Conservation (phyloP, 2,113 vertebrate species). For the Amphiprion percula region DNA sequence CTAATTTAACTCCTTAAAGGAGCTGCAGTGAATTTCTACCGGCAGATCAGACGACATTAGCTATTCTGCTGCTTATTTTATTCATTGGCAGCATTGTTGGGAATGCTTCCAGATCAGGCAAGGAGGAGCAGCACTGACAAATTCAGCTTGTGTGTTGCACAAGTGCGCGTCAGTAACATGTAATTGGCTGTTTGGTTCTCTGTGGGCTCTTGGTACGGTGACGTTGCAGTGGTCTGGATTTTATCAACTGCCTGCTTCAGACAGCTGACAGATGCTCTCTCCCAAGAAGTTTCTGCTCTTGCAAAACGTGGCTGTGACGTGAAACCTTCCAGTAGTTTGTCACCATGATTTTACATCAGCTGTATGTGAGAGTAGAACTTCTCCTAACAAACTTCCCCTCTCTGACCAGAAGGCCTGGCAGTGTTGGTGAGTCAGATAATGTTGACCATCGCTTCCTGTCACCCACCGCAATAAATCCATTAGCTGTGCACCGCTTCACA, state of each 20-base stretch:
- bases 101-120: conserved; percentile 35
- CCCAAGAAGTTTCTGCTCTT: background rate
- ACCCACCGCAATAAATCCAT: conserved; percentile 74
- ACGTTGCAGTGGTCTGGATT: conserved; percentile 58
- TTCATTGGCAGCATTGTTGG: conserved; percentile 48
- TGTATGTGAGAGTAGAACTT: background rate
- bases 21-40: conserved; percentile 35
- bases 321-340: conserved; percentile 1
- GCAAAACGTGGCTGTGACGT: conserved; percentile 6
- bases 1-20: conserved; percentile 54
- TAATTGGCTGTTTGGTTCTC: conserved; percentile 41
- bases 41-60: conserved; percentile 50
- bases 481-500: conserved; percentile 73
- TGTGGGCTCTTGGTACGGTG: conserved; percentile 37
- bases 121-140: conserved; percentile 32
- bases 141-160: conserved; percentile 56
- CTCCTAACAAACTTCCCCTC: conserved; percentile 42
- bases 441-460: conserved; percentile 73
- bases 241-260: conserved; percentile 60
- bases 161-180: conserved; percentile 46
- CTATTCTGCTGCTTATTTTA: conserved; percentile 47
- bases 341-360: background rate
- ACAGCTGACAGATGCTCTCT: conserved; percentile 32
- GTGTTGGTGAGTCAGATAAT: conserved; percentile 57
- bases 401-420: conserved; percentile 14